These are phyloP conservation scores for Meda fulgida DNA, from an alignment of 2,797 vertebrate genomes.

Conservation along the genomic window DNA sequence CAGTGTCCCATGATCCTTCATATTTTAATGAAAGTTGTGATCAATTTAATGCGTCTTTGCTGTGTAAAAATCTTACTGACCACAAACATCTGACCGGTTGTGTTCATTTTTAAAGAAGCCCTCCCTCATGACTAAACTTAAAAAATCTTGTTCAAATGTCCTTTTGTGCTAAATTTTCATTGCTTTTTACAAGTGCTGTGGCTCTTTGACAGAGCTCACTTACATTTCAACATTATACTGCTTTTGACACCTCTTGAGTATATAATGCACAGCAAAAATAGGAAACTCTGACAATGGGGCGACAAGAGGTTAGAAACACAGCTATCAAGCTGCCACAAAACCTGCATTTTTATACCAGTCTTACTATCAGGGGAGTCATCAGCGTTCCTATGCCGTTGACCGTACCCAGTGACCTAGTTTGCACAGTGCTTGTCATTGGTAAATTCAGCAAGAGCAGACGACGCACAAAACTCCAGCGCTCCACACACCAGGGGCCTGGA, in stretches of 20 bases:
- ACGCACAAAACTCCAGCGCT: neutral
- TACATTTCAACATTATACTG: neutral
- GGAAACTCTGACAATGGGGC: neutral
- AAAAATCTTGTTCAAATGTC: neutral
- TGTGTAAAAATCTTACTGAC: neutral
- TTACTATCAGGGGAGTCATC: constrained; percentile 24
- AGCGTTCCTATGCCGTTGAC: neutral
- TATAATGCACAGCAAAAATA: neutral
- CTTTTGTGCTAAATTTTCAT: neutral
- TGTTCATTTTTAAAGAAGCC: neutral
- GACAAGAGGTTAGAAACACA: constrained; percentile 26
- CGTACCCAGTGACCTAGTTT: constrained; percentile 36
- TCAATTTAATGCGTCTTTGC: neutral
- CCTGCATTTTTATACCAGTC: constrained; percentile 1
- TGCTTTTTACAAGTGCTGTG: neutral
- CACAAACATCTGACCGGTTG: neutral
- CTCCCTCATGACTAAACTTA: neutral
- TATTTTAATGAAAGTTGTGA: neutral
- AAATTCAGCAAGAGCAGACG: constrained; percentile 25
- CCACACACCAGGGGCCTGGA: constrained; percentile 1
- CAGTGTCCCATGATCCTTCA: neutral
- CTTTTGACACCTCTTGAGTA: neutral
- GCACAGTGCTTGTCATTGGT: constrained; percentile 10
- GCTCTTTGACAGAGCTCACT: neutral
- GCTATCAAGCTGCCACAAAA: constrained; percentile 28